Percentiles rank a stretch among this genome's conserved stretches.
Evolutionary conservation across 2,888 invertebrate genomes (phyloP).

Genomic region (Ligdia adustata): DNA sequence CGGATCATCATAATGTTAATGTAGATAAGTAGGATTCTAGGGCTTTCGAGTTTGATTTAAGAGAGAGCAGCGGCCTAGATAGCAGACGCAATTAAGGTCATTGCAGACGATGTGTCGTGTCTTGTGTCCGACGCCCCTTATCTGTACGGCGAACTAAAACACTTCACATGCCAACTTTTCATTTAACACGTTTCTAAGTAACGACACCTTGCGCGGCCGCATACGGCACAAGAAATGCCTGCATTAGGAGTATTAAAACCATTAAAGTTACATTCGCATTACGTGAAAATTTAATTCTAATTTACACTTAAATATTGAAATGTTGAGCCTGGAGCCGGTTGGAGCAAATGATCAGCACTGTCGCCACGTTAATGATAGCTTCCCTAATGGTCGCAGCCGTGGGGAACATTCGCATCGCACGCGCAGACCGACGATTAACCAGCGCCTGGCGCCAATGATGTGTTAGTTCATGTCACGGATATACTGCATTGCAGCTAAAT

Average conservation of each 20-base stretch:
- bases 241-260: conserved; percentile 1
- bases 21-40: conserved; percentile 76
- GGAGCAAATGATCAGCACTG: conserved; percentile 64
- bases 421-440: conserved; percentile 71
- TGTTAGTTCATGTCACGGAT: conserved; percentile 74
- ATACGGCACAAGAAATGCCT: conserved; percentile 23
- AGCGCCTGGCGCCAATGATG: conserved; percentile 70
- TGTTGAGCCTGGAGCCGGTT: conserved; percentile 54
- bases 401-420: conserved; percentile 75
- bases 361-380: conserved; percentile 78
- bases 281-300: conserved; percentile 52
- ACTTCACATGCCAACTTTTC: conserved; percentile 11
- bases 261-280: conserved; percentile 38
- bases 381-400: conserved; percentile 68
- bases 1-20: conserved; percentile 59
- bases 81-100: conserved; percentile 75
- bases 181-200: conserved; percentile 15
- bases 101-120: conserved; percentile 65
- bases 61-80: conserved; percentile 80
- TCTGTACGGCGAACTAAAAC: conserved; percentile 25
- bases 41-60: conserved; percentile 80
- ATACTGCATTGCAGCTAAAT: conserved; percentile 42
- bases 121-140: conserved; percentile 34
- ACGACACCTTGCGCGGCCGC: conserved; percentile 2
- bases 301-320: conserved; percentile 49